Evolutionary conservation across 2,888 invertebrate species (phyloP).

Genomic region (Calameuta idolon): DNA sequence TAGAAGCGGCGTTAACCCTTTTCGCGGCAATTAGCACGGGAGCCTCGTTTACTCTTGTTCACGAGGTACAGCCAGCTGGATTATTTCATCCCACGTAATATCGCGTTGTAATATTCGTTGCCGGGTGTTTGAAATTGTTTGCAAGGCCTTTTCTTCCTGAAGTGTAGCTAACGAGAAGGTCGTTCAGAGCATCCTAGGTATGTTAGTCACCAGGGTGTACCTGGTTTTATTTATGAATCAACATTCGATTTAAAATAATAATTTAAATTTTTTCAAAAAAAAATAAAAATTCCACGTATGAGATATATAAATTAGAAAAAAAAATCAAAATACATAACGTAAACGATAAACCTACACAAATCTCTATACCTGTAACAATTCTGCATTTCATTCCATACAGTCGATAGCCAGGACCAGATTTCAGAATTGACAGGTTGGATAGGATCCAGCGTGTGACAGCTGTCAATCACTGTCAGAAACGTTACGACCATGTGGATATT

Average conservation of each 20-base stretch:
- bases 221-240: no score
- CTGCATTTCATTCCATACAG: no score
- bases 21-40: constrained; percentile 62
- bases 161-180: no score
- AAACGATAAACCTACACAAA: no score
- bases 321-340: no score
- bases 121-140: constrained; percentile 62
- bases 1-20: constrained; percentile 57
- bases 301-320: no score
- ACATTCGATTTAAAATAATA: no score
- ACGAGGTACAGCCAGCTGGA: constrained; percentile 52
- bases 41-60: constrained; percentile 59
- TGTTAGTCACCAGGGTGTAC: no score
- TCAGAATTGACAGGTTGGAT: constrained; percentile 53
- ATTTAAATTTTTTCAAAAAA: no score
- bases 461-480: constrained; percentile 56
- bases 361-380: no score
- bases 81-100: constrained; percentile 63
- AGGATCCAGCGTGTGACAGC: constrained; percentile 58
- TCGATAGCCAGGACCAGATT: no score
- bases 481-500: constrained; percentile 48
- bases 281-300: no score
- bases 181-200: constrained; percentile 25
- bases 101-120: constrained; percentile 62
- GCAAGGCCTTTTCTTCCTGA: constrained; percentile 41